phyloP scores from a whole-genome alignment of 2,113 vertebrate species.

The Danio rerio region DNA sequence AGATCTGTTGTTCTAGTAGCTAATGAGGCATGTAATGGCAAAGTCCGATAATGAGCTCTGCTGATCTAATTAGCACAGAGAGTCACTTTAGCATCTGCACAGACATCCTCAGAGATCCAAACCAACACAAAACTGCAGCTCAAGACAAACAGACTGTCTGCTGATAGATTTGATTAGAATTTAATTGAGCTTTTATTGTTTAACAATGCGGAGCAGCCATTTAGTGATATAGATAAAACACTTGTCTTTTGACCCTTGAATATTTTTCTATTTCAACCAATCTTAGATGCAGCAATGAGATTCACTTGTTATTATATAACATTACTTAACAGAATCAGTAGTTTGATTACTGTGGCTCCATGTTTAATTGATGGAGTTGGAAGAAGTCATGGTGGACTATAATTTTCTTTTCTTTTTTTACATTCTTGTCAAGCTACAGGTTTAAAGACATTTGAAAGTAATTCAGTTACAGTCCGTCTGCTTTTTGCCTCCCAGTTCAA shows the following conservation, averaged over 20 bases:
- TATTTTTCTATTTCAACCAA: not conserved
- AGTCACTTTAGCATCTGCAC: slow-evolving; percentile 18
- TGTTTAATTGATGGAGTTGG: not conserved
- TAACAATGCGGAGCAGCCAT: not conserved
- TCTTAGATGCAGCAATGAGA: not conserved
- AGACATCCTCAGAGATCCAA: slow-evolving; percentile 9
- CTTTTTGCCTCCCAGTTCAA: not conserved
- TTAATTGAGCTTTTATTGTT: slow-evolving; percentile 24
- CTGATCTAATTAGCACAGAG: slow-evolving; percentile 37
- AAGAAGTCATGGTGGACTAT: not conserved
- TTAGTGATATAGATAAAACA: not conserved
- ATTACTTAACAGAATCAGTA: not conserved
- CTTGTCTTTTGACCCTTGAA: not conserved
- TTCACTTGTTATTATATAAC: not conserved
- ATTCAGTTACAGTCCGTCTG: not conserved
- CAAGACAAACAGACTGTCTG: slow-evolving; percentile 6
- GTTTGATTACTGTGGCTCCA: not conserved
- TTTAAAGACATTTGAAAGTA: not conserved
- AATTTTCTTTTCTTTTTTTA: not conserved
- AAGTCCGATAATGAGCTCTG: slow-evolving; percentile 62
- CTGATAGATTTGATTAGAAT: not conserved
- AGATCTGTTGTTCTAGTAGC: slow-evolving; percentile 55
- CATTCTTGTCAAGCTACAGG: not conserved
- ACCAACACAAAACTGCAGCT: not conserved
- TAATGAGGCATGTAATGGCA: slow-evolving; percentile 66